phyloP scores from a whole-genome alignment of 2,113 vertebrate species.

The Lampris incognitus region DNA sequence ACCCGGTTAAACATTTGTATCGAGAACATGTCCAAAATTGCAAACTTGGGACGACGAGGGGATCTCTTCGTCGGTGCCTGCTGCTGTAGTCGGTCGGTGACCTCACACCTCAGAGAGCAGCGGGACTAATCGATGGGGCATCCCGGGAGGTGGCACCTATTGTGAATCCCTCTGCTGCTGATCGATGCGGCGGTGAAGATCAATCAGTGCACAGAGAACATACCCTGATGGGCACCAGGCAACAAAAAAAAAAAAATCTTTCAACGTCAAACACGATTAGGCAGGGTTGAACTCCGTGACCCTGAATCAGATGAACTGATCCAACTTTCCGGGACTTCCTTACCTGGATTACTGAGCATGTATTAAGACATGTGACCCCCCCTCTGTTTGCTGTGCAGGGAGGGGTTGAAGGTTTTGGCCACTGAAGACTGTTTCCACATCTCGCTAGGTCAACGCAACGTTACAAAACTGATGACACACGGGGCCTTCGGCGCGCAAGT shows the following conservation, averaged over 20 bases:
- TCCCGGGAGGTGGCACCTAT: constrained; percentile 42
- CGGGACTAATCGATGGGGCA: constrained; percentile 44
- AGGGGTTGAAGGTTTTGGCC: constrained; percentile 8
- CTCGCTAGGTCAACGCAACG: background rate
- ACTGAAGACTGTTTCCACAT: constrained; percentile 35
- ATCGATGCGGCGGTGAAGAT: constrained; percentile 49
- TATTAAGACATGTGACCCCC: no score
- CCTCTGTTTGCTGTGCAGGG: no score
- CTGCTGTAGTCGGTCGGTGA: constrained; percentile 21
- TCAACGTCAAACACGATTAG: constrained; percentile 42
- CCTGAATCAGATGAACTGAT: background rate
- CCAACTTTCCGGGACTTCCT: no score
- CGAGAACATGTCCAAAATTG: background rate
- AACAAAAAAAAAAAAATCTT: constrained; percentile 12
- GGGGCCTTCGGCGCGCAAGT: constrained; percentile 44
- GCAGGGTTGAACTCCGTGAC: constrained; percentile 29
- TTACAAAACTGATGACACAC: constrained; percentile 38
- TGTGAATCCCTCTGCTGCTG: constrained; percentile 46
- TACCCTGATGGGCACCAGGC: constrained; percentile 6
- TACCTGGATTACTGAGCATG: no score
- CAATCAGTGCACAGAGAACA: constrained; percentile 37
- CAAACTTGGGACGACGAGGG: constrained; percentile 7
- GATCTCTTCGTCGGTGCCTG: constrained; percentile 33
- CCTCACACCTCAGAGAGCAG: constrained; percentile 12
- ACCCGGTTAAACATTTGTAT: constrained; percentile 24